Conservation (phyloP, 2,888 invertebrate species). For the Drosophila paracracens region DNA sequence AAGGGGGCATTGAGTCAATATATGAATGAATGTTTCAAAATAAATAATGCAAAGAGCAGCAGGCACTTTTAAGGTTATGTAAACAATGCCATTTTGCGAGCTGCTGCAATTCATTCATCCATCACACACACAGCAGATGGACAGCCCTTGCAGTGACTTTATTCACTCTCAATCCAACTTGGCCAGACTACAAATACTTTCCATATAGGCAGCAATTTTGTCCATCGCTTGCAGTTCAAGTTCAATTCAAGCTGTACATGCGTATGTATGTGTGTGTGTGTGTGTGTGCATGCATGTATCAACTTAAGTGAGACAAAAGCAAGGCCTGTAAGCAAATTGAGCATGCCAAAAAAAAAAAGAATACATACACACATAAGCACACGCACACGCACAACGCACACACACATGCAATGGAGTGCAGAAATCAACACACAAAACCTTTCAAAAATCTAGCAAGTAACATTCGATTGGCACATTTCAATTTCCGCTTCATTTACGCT, state of each 20-base stretch:
- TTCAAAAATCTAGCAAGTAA: conserved; percentile 66
- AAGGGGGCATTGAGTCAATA: background rate
- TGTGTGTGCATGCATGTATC: conserved; percentile 16
- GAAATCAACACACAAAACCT: conserved; percentile 71
- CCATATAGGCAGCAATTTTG: background rate
- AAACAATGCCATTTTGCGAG: background rate
- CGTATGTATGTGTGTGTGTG: background rate
- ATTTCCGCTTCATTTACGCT: conserved; percentile 74
- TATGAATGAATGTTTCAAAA: conserved; percentile 18
- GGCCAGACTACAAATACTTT: background rate
- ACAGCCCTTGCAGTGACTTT: conserved; percentile 19
- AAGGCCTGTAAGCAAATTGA: conserved; percentile 32
- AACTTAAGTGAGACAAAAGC: conserved; percentile 21
- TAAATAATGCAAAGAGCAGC: conserved; percentile 31
- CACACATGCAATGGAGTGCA: conserved; percentile 23
- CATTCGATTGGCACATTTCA: conserved; percentile 68
- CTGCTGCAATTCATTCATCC: background rate
- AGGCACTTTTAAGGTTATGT: conserved; percentile 7
- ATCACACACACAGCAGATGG: background rate
- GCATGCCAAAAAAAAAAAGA: background rate
- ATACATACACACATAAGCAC: background rate
- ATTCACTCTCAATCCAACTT: conserved; percentile 4
- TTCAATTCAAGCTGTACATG: conserved; percentile 14
- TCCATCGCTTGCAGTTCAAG: conserved; percentile 26
- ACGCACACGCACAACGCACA: background rate